These are phyloP conservation scores for Trichopoda pennipes DNA, from an alignment of 2,888 invertebrate species.

Conservation along the genomic window DNA sequence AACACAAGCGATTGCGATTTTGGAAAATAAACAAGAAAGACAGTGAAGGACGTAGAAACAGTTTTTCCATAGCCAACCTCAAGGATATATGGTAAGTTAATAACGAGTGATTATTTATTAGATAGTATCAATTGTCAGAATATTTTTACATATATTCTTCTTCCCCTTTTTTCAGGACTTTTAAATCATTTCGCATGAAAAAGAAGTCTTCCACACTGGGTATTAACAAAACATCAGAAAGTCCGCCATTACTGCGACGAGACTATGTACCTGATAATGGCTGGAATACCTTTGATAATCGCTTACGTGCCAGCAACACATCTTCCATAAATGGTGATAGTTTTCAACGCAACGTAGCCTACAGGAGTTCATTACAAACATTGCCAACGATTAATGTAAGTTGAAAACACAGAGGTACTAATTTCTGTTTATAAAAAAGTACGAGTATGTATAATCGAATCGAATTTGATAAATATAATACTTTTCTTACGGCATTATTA, in stretches of 20 bases:
- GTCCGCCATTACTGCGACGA: slow-evolving; percentile 78
- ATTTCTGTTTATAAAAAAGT: too few species aligned
- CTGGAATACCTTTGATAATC: slow-evolving; percentile 73
- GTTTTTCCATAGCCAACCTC: slow-evolving; percentile 84
- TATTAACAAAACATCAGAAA: slow-evolving; percentile 81
- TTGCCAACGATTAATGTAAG: slow-evolving; percentile 74
- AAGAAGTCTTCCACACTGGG: slow-evolving; percentile 81
- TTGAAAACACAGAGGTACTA: not conserved
- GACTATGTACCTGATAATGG: slow-evolving; percentile 68
- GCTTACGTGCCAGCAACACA: slow-evolving; percentile 72
- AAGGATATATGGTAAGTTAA: slow-evolving; percentile 84
- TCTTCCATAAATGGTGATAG: slow-evolving; percentile 69
- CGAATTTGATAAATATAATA: too few species aligned
- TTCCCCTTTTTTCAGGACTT: slow-evolving; percentile 73
- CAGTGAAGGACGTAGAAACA: slow-evolving; percentile 80
- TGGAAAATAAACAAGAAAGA: slow-evolving; percentile 82
- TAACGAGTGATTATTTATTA: too few species aligned
- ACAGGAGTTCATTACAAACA: slow-evolving; percentile 78
- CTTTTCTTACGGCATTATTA: too few species aligned
- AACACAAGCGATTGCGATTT: slow-evolving; percentile 84
- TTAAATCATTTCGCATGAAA: slow-evolving; percentile 79
- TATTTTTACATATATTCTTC: not conserved
- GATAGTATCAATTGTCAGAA: not conserved
- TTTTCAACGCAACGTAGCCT: slow-evolving; percentile 74
- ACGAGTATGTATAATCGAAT: too few species aligned